These are phyloP conservation scores for Aricia artaxerxes DNA, from an alignment of 2,888 invertebrate species.

Conservation along the genomic window DNA sequence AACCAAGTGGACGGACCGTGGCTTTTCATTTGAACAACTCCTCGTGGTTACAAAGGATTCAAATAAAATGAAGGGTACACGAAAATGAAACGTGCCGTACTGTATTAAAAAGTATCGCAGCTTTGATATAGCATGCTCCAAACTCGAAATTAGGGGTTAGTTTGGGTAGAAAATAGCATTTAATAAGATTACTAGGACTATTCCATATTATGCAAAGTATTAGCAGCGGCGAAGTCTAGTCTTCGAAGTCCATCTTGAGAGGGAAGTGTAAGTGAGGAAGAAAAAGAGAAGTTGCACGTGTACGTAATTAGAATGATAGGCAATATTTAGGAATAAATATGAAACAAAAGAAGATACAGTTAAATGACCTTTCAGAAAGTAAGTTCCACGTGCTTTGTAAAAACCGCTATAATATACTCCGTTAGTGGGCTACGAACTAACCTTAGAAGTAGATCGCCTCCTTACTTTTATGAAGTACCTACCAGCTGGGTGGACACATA, in stretches of 20 bases:
- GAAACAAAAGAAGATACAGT: no score
- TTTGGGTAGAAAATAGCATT: neutral
- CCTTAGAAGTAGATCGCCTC: neutral
- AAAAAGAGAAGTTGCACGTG: no score
- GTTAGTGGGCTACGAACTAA: neutral
- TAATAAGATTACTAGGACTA: neutral
- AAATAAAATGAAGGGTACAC: slow-evolving; percentile 38
- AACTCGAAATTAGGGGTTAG: neutral
- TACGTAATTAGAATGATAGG: no score
- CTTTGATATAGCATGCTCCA: neutral
- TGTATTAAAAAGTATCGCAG: slow-evolving; percentile 16
- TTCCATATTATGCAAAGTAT: no score
- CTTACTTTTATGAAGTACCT: neutral
- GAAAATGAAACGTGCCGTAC: slow-evolving; percentile 13
- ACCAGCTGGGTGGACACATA: slow-evolving; percentile 15
- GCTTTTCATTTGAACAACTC: slow-evolving; percentile 42
- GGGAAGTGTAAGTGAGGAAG: no score
- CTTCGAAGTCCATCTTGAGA: no score
- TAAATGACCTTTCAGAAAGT: no score
- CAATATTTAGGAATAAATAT: no score
- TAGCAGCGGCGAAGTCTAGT: no score
- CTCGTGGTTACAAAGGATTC: slow-evolving; percentile 40
- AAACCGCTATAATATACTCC: neutral
- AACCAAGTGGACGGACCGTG: slow-evolving; percentile 39
- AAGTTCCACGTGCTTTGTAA: no score